These are phyloP conservation scores for Dicrostonyx torquatus DNA, from an alignment of 2,797 vertebrate genomes.

Conservation along the genomic window DNA sequence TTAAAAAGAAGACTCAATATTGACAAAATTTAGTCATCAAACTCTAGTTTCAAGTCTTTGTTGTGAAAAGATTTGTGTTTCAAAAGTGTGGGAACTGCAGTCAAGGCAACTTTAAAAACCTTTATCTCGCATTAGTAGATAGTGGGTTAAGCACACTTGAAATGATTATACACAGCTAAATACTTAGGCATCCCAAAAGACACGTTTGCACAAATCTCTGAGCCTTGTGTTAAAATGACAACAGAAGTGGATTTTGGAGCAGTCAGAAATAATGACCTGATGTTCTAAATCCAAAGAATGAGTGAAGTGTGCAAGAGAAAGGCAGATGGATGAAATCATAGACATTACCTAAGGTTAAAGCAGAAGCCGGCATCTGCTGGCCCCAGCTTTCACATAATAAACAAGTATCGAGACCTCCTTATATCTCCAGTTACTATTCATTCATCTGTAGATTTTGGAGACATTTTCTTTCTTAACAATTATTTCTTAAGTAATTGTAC, in stretches of 20 bases:
- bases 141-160: neutral
- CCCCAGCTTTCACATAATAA: neutral
- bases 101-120: neutral
- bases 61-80: neutral
- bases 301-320: neutral
- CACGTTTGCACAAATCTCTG: neutral
- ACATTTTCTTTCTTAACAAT: neutral
- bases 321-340: neutral
- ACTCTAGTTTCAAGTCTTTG: neutral
- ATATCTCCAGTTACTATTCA: neutral
- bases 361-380: neutral
- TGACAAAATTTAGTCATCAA: neutral
- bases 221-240: neutral
- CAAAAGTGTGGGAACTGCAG: neutral
- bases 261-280: neutral
- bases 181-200: neutral
- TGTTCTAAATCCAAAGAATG: neutral
- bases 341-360: neutral
- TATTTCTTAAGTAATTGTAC: neutral
- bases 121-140: neutral
- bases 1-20: neutral
- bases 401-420: neutral
- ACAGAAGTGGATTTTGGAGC: neutral
- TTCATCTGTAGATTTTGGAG: neutral
- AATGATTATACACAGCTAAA: neutral